These are phyloP conservation scores for Pseudochirops cupreus DNA, from an alignment of 2,797 vertebrate genomes.

Conservation along the genomic window DNA sequence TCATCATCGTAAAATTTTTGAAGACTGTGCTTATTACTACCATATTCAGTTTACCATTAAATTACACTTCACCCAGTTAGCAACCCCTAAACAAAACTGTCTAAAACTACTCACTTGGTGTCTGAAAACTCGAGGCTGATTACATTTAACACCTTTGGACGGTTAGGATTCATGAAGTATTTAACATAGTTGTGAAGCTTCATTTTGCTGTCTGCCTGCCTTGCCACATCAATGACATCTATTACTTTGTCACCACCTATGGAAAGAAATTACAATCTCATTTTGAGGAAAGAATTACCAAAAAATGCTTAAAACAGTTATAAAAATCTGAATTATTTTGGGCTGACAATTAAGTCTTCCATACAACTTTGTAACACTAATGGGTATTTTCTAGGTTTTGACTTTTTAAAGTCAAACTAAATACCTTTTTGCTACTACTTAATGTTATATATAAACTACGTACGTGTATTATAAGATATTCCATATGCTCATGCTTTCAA, in stretches of 20 bases:
- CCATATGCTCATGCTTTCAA: conserved; percentile 1
- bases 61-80: conserved; percentile 51
- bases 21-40: conserved; percentile 51
- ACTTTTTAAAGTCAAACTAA: conserved; percentile 40
- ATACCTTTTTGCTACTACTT: conserved; percentile 19
- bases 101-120: conserved; percentile 92
- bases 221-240: conserved; percentile 98
- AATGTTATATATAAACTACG: background rate
- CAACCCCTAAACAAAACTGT: conserved; percentile 62
- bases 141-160: conserved; percentile 98
- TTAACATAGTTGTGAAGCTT: conserved; percentile 97
- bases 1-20: conserved; percentile 33
- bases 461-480: conserved; percentile 13
- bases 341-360: conserved; percentile 40
- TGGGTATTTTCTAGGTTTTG: background rate
- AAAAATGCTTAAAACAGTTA: conserved; percentile 61
- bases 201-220: conserved; percentile 99
- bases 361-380: conserved; percentile 34
- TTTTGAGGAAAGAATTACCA: conserved; percentile 56
- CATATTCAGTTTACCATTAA: conserved; percentile 68
- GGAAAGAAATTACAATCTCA: conserved; percentile 75
- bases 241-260: conserved; percentile 97
- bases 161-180: conserved; percentile 93
- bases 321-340: conserved; percentile 46
- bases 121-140: conserved; percentile 99